Base-by-base conservation (phyloP, 2,888 invertebrate species). In the Pyrocoelia pectoralis region DNA sequence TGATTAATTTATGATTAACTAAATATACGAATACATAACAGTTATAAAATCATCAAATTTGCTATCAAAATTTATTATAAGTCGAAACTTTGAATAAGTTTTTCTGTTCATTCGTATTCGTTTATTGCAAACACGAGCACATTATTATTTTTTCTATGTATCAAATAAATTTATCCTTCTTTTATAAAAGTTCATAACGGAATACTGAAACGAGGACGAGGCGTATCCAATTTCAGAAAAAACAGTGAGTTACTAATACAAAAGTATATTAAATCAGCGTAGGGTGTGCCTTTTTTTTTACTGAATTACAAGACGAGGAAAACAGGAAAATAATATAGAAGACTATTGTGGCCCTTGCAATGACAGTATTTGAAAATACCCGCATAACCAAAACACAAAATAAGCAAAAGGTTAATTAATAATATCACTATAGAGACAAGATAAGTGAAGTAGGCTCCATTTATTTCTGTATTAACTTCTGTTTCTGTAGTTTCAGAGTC, bases 401-500 rank as follows among this genome's bases (percentile, higher is more conserved):
- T 33, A 33, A 6, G 33, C 33, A 33, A 33, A 33, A 33, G 33
- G 33, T 33, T 33, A 33, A 33, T 33, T 33, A 33, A 33, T 33
- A 33, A 33, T 33, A 33, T 33, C 3, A 33, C 33, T 33, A 4
- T n/a, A 43, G 14, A 46, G 46, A 15, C 15, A 46, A 17, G 17
- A 56, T 51, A 51, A 41, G 40, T 40, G 33, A 61, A 61, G 50
- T 56, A 33, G 33, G 38, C 51, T 41, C 41, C 56, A 61, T 61
- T 56, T 52, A 50, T 62, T 53, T 56, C 46, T 51, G 40, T 18
- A 56, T 52, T 51, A 57, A 56, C 52, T 61, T 61, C 55, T 57
- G 48, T 56, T 57, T 57, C 61, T 62, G 56, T 56, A 56, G 56
- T 62, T 62, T 56, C 61, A 56, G 18, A 38, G 61, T 56, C 51